Conservation (phyloP, 2,888 invertebrate species). For the Drosophila merina region DNA sequence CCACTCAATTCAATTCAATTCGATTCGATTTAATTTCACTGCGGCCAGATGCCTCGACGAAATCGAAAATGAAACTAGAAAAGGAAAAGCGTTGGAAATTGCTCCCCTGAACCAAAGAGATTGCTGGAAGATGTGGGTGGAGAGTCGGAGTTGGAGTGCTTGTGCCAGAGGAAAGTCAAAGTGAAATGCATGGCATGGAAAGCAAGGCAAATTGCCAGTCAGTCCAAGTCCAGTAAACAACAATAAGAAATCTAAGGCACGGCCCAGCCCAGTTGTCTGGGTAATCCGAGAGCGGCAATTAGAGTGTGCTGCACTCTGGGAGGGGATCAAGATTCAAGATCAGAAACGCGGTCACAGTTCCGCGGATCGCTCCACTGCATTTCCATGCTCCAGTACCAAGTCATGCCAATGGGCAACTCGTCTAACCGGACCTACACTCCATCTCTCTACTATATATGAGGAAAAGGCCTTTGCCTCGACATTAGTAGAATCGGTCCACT, state of each 20-base stretch:
- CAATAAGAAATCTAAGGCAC: conserved; percentile 5
- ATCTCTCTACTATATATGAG: conserved; percentile 13
- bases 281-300: conserved; percentile 51
- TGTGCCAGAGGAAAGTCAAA: conserved; percentile 68
- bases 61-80: conserved; percentile 44
- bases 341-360: conserved; percentile 75
- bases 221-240: conserved; percentile 27
- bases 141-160: conserved; percentile 45
- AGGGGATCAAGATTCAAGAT: conserved; percentile 74
- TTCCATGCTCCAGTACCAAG: conserved; percentile 63
- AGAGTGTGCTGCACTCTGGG: conserved; percentile 43
- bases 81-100: conserved; percentile 76
- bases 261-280: conserved; percentile 38
- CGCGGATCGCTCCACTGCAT: conserved; percentile 60
- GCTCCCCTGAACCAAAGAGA: conserved; percentile 63
- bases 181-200: conserved; percentile 76
- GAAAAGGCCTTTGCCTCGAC: conserved; percentile 14
- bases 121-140: conserved; percentile 61
- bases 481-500: conserved; percentile 32
- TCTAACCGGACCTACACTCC: conserved; percentile 72
- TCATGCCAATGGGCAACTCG: conserved; percentile 56
- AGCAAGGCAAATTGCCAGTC: conserved; percentile 70
- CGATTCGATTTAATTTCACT: conserved; percentile 70
- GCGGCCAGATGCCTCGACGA: conserved; percentile 7
- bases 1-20: conserved; percentile 57